These are phyloP conservation scores for Drosophila asahinai DNA, from an alignment of 1,140 invertebrate genomes.

Conservation along the genomic window DNA sequence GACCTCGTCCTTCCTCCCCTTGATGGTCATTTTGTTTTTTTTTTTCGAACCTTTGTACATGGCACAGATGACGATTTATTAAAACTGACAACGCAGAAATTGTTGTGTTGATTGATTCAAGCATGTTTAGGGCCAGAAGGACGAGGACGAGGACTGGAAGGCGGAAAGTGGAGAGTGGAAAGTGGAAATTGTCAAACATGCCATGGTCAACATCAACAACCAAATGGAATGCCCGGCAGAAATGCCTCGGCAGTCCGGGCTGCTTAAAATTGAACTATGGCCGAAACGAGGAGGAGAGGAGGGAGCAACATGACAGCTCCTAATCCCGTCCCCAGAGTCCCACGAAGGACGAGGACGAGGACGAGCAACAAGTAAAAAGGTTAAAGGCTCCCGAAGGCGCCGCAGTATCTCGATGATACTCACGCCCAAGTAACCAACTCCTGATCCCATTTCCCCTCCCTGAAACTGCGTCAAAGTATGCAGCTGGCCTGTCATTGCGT, in stretches of 20 bases:
- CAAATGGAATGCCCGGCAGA: slow-evolving; percentile 19
- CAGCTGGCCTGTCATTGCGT: slow-evolving; percentile 14
- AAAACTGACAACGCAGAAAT: slow-evolving; percentile 47
- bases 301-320: slow-evolving; percentile 18
- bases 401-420: neutral
- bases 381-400: slow-evolving; percentile 14
- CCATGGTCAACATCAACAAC: slow-evolving; percentile 40
- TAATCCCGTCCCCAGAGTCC: slow-evolving; percentile 25
- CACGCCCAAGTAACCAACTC: too few relatives aligned
- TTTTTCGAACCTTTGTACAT: slow-evolving; percentile 1
- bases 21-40: slow-evolving; percentile 11
- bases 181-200: slow-evolving; percentile 53
- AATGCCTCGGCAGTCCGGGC: slow-evolving; percentile 12
- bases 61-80: slow-evolving; percentile 46
- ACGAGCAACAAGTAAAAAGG: slow-evolving; percentile 39
- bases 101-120: slow-evolving; percentile 58
- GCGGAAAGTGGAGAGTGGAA: slow-evolving; percentile 12
- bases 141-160: neutral
- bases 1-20: neutral
- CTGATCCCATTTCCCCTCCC: too few relatives aligned
- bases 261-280: slow-evolving; percentile 40
- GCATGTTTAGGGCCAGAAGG: slow-evolving; percentile 34
- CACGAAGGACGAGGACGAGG: neutral
- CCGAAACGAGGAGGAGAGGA: neutral
- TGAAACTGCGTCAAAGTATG: slow-evolving; percentile 13